A percentile compares a stretch with the other conserved stretches of the same genome.
These are phyloP conservation scores for Acrocephalus arundinaceus DNA, from an alignment of 2,113 vertebrate species.

Conservation along the genomic window DNA sequence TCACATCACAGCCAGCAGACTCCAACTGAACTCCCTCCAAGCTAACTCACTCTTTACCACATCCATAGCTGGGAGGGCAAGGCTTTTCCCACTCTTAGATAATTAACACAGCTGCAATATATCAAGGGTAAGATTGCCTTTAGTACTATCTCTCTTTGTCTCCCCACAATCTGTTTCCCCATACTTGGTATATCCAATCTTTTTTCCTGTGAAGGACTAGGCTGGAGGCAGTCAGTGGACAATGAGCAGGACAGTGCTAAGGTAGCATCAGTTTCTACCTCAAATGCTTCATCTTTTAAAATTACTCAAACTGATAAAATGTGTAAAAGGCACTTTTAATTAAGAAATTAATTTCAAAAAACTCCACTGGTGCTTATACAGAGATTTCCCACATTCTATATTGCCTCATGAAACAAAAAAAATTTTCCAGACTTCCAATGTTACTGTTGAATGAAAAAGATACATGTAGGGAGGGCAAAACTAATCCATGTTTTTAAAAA, in stretches of 20 bases:
- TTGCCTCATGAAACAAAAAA: background rate
- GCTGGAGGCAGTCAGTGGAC: no score
- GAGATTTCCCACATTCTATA: background rate
- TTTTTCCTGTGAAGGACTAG: background rate
- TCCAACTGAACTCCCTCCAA: no score
- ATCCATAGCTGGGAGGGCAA: no score
- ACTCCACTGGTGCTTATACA: background rate
- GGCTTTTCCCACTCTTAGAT: no score
- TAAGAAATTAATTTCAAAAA: slow-evolving; percentile 9
- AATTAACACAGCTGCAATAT: no score
- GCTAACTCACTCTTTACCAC: no score
- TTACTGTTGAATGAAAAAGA: background rate
- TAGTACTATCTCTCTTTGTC: no score
- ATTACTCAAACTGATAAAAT: slow-evolving; percentile 36
- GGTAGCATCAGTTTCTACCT: slow-evolving; percentile 43
- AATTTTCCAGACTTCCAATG: background rate
- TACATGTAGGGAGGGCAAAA: background rate
- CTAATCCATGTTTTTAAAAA: background rate
- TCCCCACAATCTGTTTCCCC: no score
- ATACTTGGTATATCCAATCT: background rate
- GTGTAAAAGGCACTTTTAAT: slow-evolving; percentile 13
- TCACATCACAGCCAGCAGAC: no score
- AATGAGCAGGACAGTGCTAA: slow-evolving; percentile 42
- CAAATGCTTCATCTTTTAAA: slow-evolving; percentile 23
- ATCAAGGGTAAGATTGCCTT: no score